Base-by-base conservation (phyloP, 2,888 invertebrate genomes). In the Pseudococcus viburni region DNA sequence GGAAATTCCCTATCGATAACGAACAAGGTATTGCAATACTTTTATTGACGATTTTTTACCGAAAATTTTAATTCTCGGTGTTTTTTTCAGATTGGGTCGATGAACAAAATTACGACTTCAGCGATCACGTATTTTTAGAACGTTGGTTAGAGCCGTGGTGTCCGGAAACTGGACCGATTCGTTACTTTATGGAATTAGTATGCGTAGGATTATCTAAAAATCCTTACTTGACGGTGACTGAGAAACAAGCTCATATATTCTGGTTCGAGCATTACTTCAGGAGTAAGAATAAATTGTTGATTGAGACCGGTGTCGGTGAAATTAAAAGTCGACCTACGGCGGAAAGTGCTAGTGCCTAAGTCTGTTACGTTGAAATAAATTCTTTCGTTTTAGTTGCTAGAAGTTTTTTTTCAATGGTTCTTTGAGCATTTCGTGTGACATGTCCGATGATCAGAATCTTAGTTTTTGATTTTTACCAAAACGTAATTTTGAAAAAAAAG, bases 111-210 rank as follows among this genome's bases (percentile, higher is more conserved):
- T 94, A 94, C 0, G 95, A 96, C 90, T 99, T 99, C 92, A 95
- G 97, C 0, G 98, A 99, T 90, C 99, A 99, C 91, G 94, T 99
- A 42, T 98, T 99, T 92, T 92, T 99, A 15, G 98, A 99, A 89
- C 93, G 94, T 19, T 95, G 96, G 91, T 93, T 99, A 19, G 95
- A 96, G 90, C 94, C 93, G 0, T 97, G 97, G 96, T 99, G 99
- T 91, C 99, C 99, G 0, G 93, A 93, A 83, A 94, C 93, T 90
- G 99, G 99, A 0, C 99, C 99, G 0, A 93, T 99, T 90, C 94
- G 98, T 9, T 97, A 99, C 92, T 99, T 98, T 91, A 99, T 99
- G 99, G 98, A 99, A 91, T 93, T 99, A 8, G 98, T 99, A 0
- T 96, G 96, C 90, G 94, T 96, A 0, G 99, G 99, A 7, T 93